Evolutionary conservation across 2,888 invertebrate genomes (phyloP), one percentile per base, ranked within the genome.

Genomic region (Trileptium ribeirensis): DNA sequence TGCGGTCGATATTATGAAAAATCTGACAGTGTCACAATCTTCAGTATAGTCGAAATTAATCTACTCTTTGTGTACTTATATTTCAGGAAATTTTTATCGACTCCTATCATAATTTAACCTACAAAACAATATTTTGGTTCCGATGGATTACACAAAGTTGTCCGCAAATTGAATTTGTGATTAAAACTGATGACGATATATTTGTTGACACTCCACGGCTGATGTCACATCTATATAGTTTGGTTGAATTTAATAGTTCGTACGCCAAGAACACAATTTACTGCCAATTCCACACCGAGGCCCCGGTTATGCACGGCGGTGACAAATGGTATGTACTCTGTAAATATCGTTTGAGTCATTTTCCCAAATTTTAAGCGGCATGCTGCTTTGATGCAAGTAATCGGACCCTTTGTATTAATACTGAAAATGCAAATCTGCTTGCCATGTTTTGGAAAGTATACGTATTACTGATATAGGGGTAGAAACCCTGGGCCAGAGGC

Each of bases 101-200:
- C 29, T 15, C 19, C 24, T 80, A 80, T 33, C 39, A 40, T 8
- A 80, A 80, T 38, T 74, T 80, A 1, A 80, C 80, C 0, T 74
- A 74, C 40, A 80, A 80, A 74, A 70, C 51, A 36, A 64, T 81
- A 3, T 70, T 78, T 70, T 81, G 81, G 81, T 39, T 81, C 1
- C 1, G 31, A 2, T 81, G 81, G 81, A 67, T 67, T 19, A 1
- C 79, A 24, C 15, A 38, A 1, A 39, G 67, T 33, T 81, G 81
- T 37, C 67, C 67, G 2, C 67, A 67, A 36, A 78, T 78, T 3
- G 1, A 15, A 8, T 81, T 37, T 34, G 78, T 81, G 1, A 38
- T 81, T n/a, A 81, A 81, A 79, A 51, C 67, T 1, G 81, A 81
- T 70, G 81, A 81, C 79, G 81, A 81, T 40, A 79, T 81, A 24